phyloP scores from a whole-genome alignment of 2,113 vertebrate genomes.

The Siniperca chuatsi region DNA sequence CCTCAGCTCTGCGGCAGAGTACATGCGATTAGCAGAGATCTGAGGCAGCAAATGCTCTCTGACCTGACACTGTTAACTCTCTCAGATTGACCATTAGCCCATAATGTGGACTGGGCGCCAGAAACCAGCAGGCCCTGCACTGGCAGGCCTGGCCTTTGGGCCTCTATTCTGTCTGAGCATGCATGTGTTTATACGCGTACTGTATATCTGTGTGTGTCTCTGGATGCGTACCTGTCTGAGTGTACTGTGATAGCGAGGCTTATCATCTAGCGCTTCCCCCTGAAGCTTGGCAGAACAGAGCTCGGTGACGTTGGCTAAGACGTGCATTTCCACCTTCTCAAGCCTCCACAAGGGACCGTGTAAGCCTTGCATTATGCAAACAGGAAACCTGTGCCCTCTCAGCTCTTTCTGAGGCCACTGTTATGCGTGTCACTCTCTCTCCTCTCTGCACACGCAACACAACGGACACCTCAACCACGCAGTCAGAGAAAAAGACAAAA shows the following conservation, averaged over 20 bases:
- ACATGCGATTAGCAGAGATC: slow-evolving; percentile 43
- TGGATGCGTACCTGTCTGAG: slow-evolving; percentile 1
- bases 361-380: slow-evolving; percentile 89
- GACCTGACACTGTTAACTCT: slow-evolving; percentile 35
- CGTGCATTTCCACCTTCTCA: slow-evolving; percentile 52
- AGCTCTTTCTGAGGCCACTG: slow-evolving; percentile 84
- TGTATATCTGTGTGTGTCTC: not conserved
- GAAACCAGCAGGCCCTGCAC: slow-evolving; percentile 42
- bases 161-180: slow-evolving; percentile 2
- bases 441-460: slow-evolving; percentile 53
- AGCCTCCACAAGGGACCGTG: slow-evolving; percentile 52
- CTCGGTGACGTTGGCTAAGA: slow-evolving; percentile 22
- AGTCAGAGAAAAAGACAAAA: slow-evolving; percentile 6
- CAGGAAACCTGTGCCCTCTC: slow-evolving; percentile 83
- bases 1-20: slow-evolving; percentile 41
- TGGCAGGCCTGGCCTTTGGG: slow-evolving; percentile 3
- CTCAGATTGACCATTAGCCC: slow-evolving; percentile 45
- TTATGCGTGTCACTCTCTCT: slow-evolving; percentile 72
- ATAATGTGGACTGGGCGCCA: not conserved
- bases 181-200: not conserved
- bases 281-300: not conserved
- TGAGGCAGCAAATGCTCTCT: slow-evolving; percentile 39
- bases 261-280: slow-evolving; percentile 30
- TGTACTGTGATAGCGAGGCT: slow-evolving; percentile 12
- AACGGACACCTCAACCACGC: slow-evolving; percentile 29